Percentiles rank a stretch among this genome's conserved stretches.
Conservation (phyloP, 2,888 invertebrate genomes). For the Drosophila parthenogenetica region DNA sequence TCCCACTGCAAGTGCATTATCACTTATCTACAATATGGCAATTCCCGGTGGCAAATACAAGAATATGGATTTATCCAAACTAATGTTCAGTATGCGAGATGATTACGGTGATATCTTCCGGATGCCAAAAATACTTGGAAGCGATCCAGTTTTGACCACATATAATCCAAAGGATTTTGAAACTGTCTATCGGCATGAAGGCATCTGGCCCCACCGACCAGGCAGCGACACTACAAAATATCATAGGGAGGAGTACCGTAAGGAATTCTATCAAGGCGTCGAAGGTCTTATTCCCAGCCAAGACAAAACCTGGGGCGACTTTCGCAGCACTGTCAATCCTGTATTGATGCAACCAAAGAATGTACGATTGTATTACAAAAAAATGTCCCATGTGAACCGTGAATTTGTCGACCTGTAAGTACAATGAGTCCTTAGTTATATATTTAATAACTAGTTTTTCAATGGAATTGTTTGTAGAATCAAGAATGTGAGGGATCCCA, state of each 20-base stretch:
- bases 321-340: slow-evolving; percentile 88
- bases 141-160: slow-evolving; percentile 78
- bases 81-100: slow-evolving; percentile 47
- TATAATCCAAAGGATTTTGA: slow-evolving; percentile 86
- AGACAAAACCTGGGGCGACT: slow-evolving; percentile 87
- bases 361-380: slow-evolving; percentile 86
- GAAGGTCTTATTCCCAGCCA: slow-evolving; percentile 61
- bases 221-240: slow-evolving; percentile 83
- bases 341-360: slow-evolving; percentile 88
- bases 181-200: slow-evolving; percentile 85
- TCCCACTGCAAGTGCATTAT: slow-evolving; percentile 54
- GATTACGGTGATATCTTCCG: slow-evolving; percentile 84
- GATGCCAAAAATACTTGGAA: slow-evolving; percentile 82
- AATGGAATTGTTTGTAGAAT: slow-evolving; percentile 71
- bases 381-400: slow-evolving; percentile 85
- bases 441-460: no score
- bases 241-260: slow-evolving; percentile 81
- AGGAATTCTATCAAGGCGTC: slow-evolving; percentile 66
- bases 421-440: not conserved
- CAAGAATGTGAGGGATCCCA: slow-evolving; percentile 75
- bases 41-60: slow-evolving; percentile 79
- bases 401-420: slow-evolving; percentile 70
- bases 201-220: slow-evolving; percentile 85
- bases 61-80: slow-evolving; percentile 51
- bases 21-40: slow-evolving; percentile 38